Evolutionary conservation across 2,797 vertebrate genomes (phyloP).

Genomic region (Oreortyx pictus): DNA sequence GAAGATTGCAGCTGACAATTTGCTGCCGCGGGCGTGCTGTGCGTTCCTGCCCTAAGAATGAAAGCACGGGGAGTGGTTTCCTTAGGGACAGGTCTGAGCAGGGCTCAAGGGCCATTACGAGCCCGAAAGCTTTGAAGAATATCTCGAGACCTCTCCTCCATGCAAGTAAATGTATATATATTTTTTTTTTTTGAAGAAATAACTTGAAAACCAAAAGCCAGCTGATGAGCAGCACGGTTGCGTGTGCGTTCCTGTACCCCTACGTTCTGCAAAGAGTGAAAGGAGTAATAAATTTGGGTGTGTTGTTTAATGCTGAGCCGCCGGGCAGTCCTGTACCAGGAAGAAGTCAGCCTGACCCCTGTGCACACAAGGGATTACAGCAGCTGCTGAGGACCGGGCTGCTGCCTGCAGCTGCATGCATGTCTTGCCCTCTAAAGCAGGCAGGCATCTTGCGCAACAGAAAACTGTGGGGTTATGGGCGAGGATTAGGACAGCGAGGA

Average conservation of each 20-base stretch:
- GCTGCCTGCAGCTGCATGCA: not conserved
- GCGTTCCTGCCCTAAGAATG: not conserved
- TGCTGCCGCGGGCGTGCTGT: not conserved
- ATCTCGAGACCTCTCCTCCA: not conserved
- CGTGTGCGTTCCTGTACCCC: accelerated
- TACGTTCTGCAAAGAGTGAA: not conserved
- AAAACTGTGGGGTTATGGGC: not conserved
- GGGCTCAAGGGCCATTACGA: not conserved
- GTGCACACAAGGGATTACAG: not conserved
- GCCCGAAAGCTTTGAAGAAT: not conserved
- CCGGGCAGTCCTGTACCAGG: not conserved
- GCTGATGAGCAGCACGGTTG: not conserved
- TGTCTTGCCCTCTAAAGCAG: not conserved
- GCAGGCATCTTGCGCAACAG: not conserved
- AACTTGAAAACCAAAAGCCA: not conserved
- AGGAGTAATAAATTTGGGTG: not conserved
- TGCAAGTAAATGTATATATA: not conserved
- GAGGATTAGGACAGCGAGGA: constrained; percentile 67
- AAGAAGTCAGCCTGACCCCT: not conserved
- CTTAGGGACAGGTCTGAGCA: not conserved
- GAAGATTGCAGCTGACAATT: constrained; percentile 25
- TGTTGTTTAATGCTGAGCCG: not conserved
- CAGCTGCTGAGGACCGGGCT: not conserved
- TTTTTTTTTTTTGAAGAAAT: not conserved
- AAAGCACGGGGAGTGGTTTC: not conserved